These are phyloP conservation scores for Drosophila neotestacea DNA, from an alignment of 2,888 invertebrate genomes.

Conservation along the genomic window DNA sequence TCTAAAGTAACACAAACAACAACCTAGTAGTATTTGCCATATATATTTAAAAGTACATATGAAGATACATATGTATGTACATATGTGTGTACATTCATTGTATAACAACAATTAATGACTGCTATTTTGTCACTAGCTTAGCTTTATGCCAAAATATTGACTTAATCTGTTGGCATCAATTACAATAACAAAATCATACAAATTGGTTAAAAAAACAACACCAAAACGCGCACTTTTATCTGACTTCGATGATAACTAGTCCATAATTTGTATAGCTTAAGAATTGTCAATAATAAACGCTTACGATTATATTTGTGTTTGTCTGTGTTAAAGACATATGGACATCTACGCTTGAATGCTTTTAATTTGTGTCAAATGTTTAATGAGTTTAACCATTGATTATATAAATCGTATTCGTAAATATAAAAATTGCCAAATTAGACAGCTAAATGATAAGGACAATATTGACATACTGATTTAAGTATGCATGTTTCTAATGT, in stretches of 20 bases:
- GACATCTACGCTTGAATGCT: conserved; percentile 13
- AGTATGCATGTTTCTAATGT: no score
- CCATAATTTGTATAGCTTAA: conserved; percentile 56
- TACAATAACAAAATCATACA: conserved; percentile 56
- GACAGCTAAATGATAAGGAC: conserved; percentile 52
- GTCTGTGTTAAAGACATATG: no score
- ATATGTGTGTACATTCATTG: conserved; percentile 35
- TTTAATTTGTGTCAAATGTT: conserved; percentile 54
- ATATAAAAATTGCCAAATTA: conserved; percentile 51
- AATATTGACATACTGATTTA: conserved; percentile 50
- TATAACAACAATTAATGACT: conserved; percentile 66
- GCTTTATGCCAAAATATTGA: conserved; percentile 67
- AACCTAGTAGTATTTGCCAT: conserved; percentile 67
- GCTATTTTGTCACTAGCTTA: conserved; percentile 69
- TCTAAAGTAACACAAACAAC: conserved; percentile 35
- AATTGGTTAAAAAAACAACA: conserved; percentile 45
- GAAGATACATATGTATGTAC: not conserved
- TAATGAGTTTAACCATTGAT: conserved; percentile 63
- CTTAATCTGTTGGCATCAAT: conserved; percentile 68
- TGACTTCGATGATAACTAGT: conserved; percentile 40
- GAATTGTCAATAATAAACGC: conserved; percentile 29
- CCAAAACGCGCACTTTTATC: conserved; percentile 53
- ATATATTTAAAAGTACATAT: conserved; percentile 48
- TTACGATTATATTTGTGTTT: not conserved
- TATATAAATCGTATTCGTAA: conserved; percentile 9